phyloP scores from a whole-genome alignment of 2,888 invertebrate species.

The Villa cingulata region DNA sequence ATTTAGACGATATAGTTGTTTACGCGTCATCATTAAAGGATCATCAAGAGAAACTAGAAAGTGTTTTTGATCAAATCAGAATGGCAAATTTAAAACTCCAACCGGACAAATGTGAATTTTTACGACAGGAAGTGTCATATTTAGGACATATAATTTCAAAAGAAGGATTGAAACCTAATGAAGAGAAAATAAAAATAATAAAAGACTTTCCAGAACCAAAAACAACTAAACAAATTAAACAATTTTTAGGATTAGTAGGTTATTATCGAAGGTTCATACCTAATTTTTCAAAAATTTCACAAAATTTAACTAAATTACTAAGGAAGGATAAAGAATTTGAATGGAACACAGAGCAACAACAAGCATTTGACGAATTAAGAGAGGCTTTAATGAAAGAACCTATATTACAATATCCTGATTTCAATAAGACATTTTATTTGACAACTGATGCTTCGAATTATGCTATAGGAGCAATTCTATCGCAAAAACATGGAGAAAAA shows the following conservation, averaged over 20 bases:
- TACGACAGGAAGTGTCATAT: constrained; percentile 2
- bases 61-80: too few species aligned
- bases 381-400: background rate
- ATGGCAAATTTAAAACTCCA: too few species aligned
- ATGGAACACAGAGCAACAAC: constrained; percentile 1
- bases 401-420: background rate
- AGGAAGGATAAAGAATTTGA: too few species aligned
- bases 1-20: too few species aligned
- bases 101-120: too few species aligned
- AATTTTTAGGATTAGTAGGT: constrained; percentile 14
- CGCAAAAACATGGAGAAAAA: constrained; percentile 9
- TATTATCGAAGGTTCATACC: constrained; percentile 14
- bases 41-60: too few species aligned
- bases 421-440: constrained; percentile 13
- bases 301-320: background rate
- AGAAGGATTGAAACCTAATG: constrained; percentile 20
- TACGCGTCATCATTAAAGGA: too few species aligned
- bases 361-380: background rate
- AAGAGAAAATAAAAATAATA: constrained; percentile 15
- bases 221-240: too few species aligned
- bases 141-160: constrained; percentile 20
- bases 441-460: constrained; percentile 19
- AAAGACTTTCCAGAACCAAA: constrained; percentile 10
- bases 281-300: constrained; percentile 6
- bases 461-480: constrained; percentile 16